Evolutionary conservation across 2,113 vertebrate species (phyloP).

Genomic region (Boleophthalmus pectinirostris): DNA sequence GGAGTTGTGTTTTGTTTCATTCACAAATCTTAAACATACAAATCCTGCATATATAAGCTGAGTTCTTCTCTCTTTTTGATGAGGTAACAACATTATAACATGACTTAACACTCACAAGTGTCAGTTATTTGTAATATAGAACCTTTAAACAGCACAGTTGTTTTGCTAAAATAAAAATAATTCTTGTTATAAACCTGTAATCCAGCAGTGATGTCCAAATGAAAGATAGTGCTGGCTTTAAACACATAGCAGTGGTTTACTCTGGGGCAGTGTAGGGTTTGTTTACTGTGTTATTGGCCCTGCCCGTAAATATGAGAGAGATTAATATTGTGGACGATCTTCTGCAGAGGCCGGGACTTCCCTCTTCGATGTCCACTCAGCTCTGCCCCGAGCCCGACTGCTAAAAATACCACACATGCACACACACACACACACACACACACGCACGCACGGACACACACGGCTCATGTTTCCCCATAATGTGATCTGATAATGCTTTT

Average conservation of each 20-base stretch:
- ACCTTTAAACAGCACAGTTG: not conserved
- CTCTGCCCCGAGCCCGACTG: not conserved
- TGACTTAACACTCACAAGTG: too few relatives aligned
- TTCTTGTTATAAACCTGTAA: not conserved
- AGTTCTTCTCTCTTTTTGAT: too few relatives aligned
- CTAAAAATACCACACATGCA: conserved; percentile 47
- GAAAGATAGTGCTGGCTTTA: not conserved
- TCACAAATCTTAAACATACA: too few relatives aligned
- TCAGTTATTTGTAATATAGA: too few relatives aligned
- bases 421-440: conserved; percentile 28
- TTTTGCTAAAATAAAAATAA: not conserved
- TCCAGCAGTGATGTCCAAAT: not conserved
- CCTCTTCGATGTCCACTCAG: conserved; percentile 50
- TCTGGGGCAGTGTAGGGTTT: not conserved
- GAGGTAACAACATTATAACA: too few relatives aligned
- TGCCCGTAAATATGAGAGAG: not conserved
- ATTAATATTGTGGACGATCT: conserved; percentile 19
- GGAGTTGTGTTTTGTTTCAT: too few relatives aligned
- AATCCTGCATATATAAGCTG: too few relatives aligned
- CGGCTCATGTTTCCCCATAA: not conserved
- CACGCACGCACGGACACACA: conserved; percentile 20
- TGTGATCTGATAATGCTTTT: conserved; percentile 6
- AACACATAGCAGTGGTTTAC: not conserved
- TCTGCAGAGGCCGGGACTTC: conserved; percentile 45
- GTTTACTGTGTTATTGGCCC: not conserved